Evolutionary conservation across 2,888 invertebrate genomes (phyloP).

Genomic region (Lypha dubia): DNA sequence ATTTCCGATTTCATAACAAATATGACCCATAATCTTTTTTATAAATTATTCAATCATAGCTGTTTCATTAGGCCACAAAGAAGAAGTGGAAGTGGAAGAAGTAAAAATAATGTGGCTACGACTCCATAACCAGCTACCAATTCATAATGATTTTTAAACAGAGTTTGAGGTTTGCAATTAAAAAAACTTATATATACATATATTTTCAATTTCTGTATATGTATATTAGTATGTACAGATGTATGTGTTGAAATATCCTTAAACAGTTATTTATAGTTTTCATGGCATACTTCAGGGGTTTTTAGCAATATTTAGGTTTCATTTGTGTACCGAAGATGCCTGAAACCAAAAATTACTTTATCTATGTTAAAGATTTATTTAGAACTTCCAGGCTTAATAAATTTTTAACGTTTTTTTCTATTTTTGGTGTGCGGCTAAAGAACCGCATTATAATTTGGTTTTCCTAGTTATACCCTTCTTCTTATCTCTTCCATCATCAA

Average conservation of each 20-base stretch:
- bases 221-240: too few relatives aligned
- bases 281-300: conserved; percentile 28
- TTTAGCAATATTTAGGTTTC: conserved; percentile 14
- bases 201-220: not conserved
- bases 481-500: conserved; percentile 1
- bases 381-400: conserved; percentile 53
- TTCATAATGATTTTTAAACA: conserved; percentile 1
- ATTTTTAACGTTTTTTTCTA: conserved; percentile 14
- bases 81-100: not conserved
- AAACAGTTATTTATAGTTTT: conserved; percentile 24
- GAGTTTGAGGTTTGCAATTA: conserved; percentile 47
- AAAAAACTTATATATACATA: conserved; percentile 22
- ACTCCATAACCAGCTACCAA: not conserved
- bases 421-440: conserved; percentile 15
- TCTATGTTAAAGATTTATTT: conserved; percentile 17
- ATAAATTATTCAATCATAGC: conserved; percentile 1
- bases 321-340: not conserved
- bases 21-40: not conserved
- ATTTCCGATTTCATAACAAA: not conserved
- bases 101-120: not conserved
- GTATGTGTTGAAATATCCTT: not conserved
- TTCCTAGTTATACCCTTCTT: conserved; percentile 1
- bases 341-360: conserved; percentile 22
- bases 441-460: conserved; percentile 56
- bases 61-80: not conserved